A percentile compares a stretch with the other conserved stretches of the same genome.
phyloP scores from a whole-genome alignment of 2,888 invertebrate species.

The Drosophila ustulata region DNA sequence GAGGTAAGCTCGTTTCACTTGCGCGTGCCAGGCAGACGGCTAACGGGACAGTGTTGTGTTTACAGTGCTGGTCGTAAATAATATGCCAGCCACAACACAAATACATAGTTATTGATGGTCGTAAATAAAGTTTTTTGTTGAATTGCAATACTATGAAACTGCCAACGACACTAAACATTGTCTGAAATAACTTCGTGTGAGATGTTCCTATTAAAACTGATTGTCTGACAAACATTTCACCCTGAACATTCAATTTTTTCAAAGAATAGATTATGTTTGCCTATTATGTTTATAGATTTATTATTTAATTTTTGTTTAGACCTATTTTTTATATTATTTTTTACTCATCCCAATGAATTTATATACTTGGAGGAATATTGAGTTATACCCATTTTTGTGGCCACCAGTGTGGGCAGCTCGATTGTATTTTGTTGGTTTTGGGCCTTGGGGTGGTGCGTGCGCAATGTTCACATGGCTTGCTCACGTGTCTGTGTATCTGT shows the following conservation, averaged over 20 bases:
- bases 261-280: too few species aligned
- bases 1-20: slow-evolving; percentile 65
- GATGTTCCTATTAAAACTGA: not conserved
- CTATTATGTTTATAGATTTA: too few species aligned
- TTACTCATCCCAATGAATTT: not conserved
- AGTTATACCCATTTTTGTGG: not conserved
- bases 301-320: too few species aligned
- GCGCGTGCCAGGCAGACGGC: slow-evolving; percentile 59
- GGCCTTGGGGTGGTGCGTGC: slow-evolving; percentile 58
- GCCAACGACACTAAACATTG: not conserved
- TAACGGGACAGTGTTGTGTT: not conserved
- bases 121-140: not conserved
- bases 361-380: not conserved
- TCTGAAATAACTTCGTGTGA: not conserved
- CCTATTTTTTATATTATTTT: too few species aligned
- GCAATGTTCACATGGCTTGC: slow-evolving; percentile 44
- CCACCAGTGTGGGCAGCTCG: slow-evolving; percentile 23
- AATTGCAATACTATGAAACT: not conserved
- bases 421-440: slow-evolving; percentile 12
- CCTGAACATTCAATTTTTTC: too few species aligned
- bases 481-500: not conserved
- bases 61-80: slow-evolving; percentile 44
- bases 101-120: not conserved
- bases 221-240: too few species aligned
- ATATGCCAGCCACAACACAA: not conserved